These are phyloP conservation scores for Tachuris rubrigastra DNA, from an alignment of 2,113 vertebrate species.

Conservation along the genomic window DNA sequence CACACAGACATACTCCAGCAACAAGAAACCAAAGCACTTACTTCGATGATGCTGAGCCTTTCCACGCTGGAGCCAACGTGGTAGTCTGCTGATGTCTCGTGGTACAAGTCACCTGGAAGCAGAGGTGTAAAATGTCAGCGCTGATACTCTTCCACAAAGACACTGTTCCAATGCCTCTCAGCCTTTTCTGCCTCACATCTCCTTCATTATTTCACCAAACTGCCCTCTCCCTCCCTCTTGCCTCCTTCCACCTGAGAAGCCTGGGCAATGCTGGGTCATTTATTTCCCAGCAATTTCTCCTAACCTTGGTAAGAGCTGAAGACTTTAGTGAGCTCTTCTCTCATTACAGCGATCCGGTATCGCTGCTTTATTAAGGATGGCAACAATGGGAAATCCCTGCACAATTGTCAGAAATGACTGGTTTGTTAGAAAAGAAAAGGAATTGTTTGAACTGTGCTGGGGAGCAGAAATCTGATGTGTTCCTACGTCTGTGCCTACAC, in stretches of 20 bases:
- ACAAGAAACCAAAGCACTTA: conserved; percentile 43
- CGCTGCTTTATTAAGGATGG: background rate
- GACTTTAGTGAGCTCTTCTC: background rate
- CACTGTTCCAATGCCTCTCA: background rate
- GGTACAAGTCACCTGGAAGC: conserved; percentile 78
- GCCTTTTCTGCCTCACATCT: background rate
- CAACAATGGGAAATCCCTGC: conserved; percentile 24
- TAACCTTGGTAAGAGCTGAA: background rate
- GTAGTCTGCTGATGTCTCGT: conserved; percentile 80
- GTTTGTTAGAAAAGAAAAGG: background rate
- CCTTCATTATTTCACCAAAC: background rate
- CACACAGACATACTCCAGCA: background rate
- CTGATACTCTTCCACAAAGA: background rate
- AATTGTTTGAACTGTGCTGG: background rate
- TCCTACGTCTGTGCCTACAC: background rate
- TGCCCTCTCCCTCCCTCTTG: background rate
- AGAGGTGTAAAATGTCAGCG: background rate
- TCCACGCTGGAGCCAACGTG: conserved; percentile 76
- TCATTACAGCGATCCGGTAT: background rate
- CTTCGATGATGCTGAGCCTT: conserved; percentile 80
- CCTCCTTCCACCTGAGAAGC: background rate
- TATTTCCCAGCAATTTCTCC: background rate
- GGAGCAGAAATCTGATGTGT: background rate
- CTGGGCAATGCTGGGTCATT: background rate
- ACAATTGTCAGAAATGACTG: background rate